Base-by-base conservation (phyloP, 2,888 invertebrate species). In the Anoncus sp. region DNA sequence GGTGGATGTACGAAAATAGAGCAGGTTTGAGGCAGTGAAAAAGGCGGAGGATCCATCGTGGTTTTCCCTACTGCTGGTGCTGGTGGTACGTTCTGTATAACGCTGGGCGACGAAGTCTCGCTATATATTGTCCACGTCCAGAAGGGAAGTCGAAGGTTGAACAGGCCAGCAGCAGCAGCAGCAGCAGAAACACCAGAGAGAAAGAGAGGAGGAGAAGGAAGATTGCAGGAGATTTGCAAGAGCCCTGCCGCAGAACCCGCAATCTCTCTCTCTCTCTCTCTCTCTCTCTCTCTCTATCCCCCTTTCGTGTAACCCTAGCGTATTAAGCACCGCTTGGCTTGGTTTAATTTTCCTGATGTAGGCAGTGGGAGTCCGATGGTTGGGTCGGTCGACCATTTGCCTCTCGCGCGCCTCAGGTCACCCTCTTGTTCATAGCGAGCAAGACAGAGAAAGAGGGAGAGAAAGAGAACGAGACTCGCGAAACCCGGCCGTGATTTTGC, bases 271-370 rank as follows among this genome's bases (percentile, higher is more conserved):
- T 45, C 60, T 24, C 43, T n/a, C 9, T 9, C 20, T 14, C 20
- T 6, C 38, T 59, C 59, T 24, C 38, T 40, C 40, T 40, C n/a
- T n/a, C 22, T 53, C 47, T 20, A 35, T 47, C 38, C 81, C 80
- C 78, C 76, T 72, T 65, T 75, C 74, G 66, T 85, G 87, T 88
- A 86, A 88, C 87, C 86, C 85, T 86, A 87, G 85, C 88, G 87
- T 84, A 90, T 90, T 90, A 90, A 89, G 85, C 89, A 89, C 85
- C 90, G 90, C 89, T 90, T 89, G 90, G 90, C 89, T 91, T 90
- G 90, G 87, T 91, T 91, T 90, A 91, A 91, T 90, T 91, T 90
- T 90, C 90, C 89, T 90, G 90, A 90, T 90, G 90, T 90, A 90
- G 90, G 89, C 89, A 80, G 79, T 74, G 70, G 72, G 63, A 80